Conservation (phyloP, 2,113 vertebrate species). For the Ariopsis seemanni region DNA sequence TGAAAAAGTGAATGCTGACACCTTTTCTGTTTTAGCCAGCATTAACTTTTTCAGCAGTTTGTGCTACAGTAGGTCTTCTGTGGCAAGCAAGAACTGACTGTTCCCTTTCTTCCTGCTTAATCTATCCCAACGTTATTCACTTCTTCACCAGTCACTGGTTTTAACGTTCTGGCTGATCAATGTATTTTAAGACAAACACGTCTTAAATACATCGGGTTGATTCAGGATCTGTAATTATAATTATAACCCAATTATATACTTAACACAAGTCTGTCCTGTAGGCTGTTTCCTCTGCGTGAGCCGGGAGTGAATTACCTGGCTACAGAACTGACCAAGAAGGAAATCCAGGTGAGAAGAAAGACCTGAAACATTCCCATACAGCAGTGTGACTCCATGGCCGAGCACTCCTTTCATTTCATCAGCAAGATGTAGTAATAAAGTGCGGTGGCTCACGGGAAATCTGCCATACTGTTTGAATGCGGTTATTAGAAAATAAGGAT, state of each 20-base stretch:
- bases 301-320: slow-evolving; percentile 90
- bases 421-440: no score
- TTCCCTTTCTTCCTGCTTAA: no score
- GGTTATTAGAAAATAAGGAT: not conserved
- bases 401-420: not conserved
- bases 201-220: no score
- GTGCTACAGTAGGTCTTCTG: no score
- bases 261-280: slow-evolving; percentile 51
- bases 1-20: no score
- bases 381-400: not conserved
- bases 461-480: not conserved
- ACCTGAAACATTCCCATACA: not conserved
- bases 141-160: no score
- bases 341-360: slow-evolving; percentile 82
- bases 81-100: no score
- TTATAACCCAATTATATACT: not conserved
- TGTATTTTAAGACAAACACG: not conserved
- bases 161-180: no score
- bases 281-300: slow-evolving; percentile 94
- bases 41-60: no score
- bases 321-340: slow-evolving; percentile 81
- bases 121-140: no score
- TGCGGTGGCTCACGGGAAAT: not conserved
- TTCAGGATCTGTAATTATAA: not conserved
- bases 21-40: no score